Conservation (phyloP, 2,797 vertebrate species). For the Syncerus caffer region DNA sequence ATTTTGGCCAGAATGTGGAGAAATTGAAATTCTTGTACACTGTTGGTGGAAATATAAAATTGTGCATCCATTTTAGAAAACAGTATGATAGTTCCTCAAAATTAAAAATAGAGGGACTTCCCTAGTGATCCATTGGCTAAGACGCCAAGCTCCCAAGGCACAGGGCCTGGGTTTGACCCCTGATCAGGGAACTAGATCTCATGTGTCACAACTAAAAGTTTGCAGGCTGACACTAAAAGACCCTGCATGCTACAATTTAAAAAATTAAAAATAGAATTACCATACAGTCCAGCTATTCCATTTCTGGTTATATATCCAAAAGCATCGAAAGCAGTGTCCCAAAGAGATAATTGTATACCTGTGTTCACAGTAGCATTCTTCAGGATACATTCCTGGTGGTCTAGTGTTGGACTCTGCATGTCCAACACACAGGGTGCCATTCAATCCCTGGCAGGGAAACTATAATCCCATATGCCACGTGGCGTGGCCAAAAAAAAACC, state of each 20-base stretch:
- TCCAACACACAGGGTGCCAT: background rate
- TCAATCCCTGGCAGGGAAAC: background rate
- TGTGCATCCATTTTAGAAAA: background rate
- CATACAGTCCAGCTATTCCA: background rate
- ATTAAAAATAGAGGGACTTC: background rate
- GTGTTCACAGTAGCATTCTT: background rate
- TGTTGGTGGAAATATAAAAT: background rate
- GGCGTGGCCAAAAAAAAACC: background rate
- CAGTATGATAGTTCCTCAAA: background rate
- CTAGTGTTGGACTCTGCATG: background rate
- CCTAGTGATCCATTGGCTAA: background rate
- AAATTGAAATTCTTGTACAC: background rate
- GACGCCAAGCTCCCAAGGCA: background rate
- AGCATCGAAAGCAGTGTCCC: background rate
- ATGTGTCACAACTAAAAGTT: background rate
- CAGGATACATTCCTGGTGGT: background rate
- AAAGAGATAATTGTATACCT: background rate
- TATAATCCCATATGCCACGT: background rate
- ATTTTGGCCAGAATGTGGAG: background rate
- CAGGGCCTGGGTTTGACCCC: background rate
- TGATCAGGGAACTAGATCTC: background rate
- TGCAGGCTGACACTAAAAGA: background rate
- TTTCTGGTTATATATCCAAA: background rate
- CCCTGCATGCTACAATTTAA: background rate
- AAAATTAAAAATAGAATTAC: slow-evolving; percentile 13